These are phyloP conservation scores for Tachyglossus aculeatus DNA, from an alignment of 2,797 vertebrate species.

Conservation along the genomic window DNA sequence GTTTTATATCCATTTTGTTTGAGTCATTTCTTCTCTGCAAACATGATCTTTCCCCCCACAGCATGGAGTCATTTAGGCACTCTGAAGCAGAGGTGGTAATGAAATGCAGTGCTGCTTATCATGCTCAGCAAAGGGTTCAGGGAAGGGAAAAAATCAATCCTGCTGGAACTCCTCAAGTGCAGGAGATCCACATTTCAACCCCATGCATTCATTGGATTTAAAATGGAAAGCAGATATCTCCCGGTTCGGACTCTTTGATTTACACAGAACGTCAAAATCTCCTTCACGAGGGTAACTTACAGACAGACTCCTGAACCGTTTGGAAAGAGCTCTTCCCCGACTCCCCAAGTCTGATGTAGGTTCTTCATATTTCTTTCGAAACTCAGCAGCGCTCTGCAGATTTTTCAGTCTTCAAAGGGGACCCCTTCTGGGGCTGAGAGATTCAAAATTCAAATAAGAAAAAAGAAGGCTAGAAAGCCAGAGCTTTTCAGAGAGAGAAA, in stretches of 20 bases:
- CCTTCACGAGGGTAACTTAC: conserved; percentile 9
- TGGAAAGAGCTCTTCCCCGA: not conserved
- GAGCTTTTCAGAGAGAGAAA: not conserved
- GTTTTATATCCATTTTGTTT: conserved; percentile 19
- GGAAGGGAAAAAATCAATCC: conserved; percentile 39
- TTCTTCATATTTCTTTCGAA: conserved; percentile 37
- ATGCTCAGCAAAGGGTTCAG: conserved; percentile 18
- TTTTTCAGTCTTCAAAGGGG: conserved; percentile 23
- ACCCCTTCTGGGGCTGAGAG: not conserved
- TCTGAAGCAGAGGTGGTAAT: conserved; percentile 42
- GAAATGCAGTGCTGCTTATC: conserved; percentile 39
- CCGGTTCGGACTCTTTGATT: conserved; percentile 40
- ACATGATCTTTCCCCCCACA: conserved; percentile 11
- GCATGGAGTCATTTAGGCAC: conserved; percentile 19
- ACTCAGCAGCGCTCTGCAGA: conserved; percentile 1
- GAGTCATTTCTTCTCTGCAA: conserved; percentile 37
- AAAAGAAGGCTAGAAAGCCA: not conserved
- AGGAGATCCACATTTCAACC: conserved; percentile 38
- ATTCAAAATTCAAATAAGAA: no score
- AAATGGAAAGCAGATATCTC: conserved; percentile 43
- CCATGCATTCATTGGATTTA: not conserved
- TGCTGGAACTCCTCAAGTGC: conserved; percentile 12
- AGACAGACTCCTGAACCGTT: conserved; percentile 25
- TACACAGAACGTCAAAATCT: conserved; percentile 3
- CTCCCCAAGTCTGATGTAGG: not conserved